Percentiles rank a stretch among this genome's conserved stretches.
These are phyloP conservation scores for Argyrosomus regius DNA, from an alignment of 2,797 vertebrate species.

Conservation along the genomic window DNA sequence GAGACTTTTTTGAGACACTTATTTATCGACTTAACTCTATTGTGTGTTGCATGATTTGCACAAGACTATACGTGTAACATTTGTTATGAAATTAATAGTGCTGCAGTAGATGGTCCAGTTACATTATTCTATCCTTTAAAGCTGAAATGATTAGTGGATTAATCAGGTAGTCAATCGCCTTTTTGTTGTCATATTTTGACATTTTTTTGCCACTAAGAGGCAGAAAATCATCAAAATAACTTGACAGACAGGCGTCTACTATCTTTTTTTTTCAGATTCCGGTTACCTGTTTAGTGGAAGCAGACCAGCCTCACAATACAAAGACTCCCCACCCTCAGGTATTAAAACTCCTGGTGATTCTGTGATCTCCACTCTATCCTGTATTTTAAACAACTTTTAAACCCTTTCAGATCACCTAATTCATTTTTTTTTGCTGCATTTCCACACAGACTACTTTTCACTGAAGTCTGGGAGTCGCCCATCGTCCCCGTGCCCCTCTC, in stretches of 20 bases:
- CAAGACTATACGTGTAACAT: neutral
- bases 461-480: conserved; percentile 88
- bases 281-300: conserved; percentile 97
- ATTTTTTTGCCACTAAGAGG: conserved; percentile 9
- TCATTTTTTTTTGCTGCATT: neutral
- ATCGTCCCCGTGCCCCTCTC: conserved; percentile 90
- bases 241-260: neutral
- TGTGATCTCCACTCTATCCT: neutral
- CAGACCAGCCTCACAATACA: conserved; percentile 87
- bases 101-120: neutral
- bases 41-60: neutral
- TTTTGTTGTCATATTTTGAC: neutral
- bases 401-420: neutral
- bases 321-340: conserved; percentile 92
- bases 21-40: neutral
- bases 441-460: conserved; percentile 91
- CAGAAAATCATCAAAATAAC: neutral
- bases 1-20: too few species aligned
- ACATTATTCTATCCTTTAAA: neutral
- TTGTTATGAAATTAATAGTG: neutral
- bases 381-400: neutral
- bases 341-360: conserved; percentile 15
- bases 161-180: neutral
- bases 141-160: neutral
- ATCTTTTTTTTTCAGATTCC: conserved; percentile 86